Percentiles rank a stretch among this genome's conserved stretches.
phyloP scores from a whole-genome alignment of 2,113 vertebrate genomes.

The Miniopterus natalensis region DNA sequence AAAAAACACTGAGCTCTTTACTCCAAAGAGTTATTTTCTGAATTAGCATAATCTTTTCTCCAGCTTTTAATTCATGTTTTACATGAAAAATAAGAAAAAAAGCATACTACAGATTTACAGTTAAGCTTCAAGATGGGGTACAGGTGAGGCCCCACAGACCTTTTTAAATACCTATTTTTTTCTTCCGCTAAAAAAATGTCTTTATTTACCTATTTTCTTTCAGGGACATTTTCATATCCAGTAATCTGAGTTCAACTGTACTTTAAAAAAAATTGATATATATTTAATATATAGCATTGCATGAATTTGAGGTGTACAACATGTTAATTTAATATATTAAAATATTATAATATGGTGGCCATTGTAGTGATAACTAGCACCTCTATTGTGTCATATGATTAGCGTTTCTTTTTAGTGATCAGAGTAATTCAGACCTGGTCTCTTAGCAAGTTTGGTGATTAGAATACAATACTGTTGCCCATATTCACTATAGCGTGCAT shows the following conservation, averaged over 20 bases:
- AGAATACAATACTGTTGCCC: neutral
- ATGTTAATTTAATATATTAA: neutral
- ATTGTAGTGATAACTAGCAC: neutral
- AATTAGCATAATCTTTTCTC: neutral
- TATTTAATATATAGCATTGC: neutral
- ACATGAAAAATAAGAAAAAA: neutral
- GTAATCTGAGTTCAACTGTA: neutral
- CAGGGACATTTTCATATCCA: conserved; percentile 29
- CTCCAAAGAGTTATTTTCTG: conserved; percentile 29
- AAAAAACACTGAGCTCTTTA: neutral
- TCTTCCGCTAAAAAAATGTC: neutral
- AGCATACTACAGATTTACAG: neutral
- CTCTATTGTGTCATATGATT: neutral
- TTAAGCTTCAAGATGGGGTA: neutral
- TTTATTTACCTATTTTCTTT: conserved; percentile 42
- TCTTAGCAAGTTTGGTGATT: neutral
- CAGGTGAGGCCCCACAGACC: neutral
- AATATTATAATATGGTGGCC: neutral
- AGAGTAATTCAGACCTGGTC: neutral
- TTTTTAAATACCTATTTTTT: conserved; percentile 27
- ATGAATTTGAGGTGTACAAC: neutral
- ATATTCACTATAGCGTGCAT: neutral
- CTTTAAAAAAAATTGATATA: neutral
- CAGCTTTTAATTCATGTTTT: neutral
- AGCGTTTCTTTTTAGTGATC: neutral